phyloP scores from a whole-genome alignment of 2,888 invertebrate species.

The Microplitis deprimator region DNA sequence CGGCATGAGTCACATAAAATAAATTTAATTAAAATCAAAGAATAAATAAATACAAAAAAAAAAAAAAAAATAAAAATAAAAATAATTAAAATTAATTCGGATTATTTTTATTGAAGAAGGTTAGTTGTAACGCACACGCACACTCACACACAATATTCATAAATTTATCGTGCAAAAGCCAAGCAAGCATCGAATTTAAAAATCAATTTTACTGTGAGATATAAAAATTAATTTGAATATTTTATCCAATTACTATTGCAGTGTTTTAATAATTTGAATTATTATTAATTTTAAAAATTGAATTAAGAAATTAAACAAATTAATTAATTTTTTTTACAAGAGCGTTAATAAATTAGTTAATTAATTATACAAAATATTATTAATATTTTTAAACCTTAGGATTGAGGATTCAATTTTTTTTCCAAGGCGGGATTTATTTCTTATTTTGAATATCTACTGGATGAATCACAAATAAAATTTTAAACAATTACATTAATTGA shows the following conservation, averaged over 20 bases:
- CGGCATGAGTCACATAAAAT: not conserved
- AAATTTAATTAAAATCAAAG: not conserved
- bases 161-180: constrained; percentile 26
- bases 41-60: not conserved
- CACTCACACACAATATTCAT: constrained; percentile 14
- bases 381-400: not conserved
- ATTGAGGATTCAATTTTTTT: constrained; percentile 7
- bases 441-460: constrained; percentile 56
- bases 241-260: not conserved
- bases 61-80: not conserved
- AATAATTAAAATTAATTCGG: not conserved
- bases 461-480: constrained; percentile 58
- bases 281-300: not conserved
- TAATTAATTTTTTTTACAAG: not conserved
- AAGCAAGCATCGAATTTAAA: constrained; percentile 10
- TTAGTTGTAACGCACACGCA: not conserved
- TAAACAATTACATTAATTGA: not conserved
- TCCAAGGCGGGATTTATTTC: constrained; percentile 36
- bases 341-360: not conserved
- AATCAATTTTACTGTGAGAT: not conserved
- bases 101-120: not conserved
- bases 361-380: not conserved
- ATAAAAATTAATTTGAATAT: not conserved
- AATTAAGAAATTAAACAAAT: not conserved
- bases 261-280: not conserved